Percentiles rank a stretch among this genome's conserved stretches.
These are phyloP conservation scores for Ascidia mentula DNA, from an alignment of 23 tunicate species.

Conservation along the genomic window DNA sequence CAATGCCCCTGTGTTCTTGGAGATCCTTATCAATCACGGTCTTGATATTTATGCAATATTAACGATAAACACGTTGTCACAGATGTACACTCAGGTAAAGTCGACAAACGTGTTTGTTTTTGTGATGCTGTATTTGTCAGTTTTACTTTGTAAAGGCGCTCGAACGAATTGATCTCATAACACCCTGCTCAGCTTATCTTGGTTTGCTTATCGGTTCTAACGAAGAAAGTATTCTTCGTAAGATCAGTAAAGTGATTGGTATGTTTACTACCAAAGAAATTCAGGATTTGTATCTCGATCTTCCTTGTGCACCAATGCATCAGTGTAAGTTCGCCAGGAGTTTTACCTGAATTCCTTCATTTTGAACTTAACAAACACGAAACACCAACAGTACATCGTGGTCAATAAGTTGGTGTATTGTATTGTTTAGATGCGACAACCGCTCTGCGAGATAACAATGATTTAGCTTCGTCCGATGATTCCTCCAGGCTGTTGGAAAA, in stretches of 20 bases:
- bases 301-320: too few species aligned
- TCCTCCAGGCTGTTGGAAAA: neutral
- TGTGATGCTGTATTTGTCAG: neutral
- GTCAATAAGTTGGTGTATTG: too few species aligned
- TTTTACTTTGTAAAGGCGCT: neutral
- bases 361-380: too few species aligned
- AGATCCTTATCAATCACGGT: conserved; percentile 14
- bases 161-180: neutral
- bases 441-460: neutral
- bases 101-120: neutral
- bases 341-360: too few species aligned
- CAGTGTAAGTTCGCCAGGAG: too few species aligned
- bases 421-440: too few species aligned
- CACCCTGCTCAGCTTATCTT: neutral
- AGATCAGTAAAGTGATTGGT: neutral
- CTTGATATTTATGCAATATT: conserved; percentile 18
- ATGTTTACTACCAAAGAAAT: neutral
- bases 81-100: conserved; percentile 20
- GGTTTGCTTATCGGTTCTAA: neutral
- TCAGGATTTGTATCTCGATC: neutral
- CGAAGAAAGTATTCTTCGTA: neutral
- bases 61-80: conserved; percentile 27
- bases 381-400: too few species aligned
- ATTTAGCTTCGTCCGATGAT: neutral
- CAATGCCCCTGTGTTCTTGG: neutral